Evolutionary conservation across 2,113 vertebrate genomes (phyloP), one percentile per base, ranked within the genome.

Genomic region (Malurus elegans): DNA sequence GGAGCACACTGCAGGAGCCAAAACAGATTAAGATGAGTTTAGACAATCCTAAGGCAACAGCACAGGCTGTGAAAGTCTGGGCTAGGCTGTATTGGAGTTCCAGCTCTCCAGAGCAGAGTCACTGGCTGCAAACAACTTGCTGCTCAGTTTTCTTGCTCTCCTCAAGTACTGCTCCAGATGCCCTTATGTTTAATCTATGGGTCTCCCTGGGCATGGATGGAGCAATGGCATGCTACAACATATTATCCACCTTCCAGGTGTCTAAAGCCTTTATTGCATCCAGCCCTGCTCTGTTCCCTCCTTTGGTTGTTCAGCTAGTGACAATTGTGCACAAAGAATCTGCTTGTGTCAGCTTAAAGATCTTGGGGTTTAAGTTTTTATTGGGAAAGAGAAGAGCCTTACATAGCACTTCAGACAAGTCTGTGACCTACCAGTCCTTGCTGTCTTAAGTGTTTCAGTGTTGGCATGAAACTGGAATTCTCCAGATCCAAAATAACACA

Each of bases 81-180:
- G 12, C 21, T 65, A 32, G 16, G 51, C 29, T 87, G 23, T 47
- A 14, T n/a, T 75, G 58, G 17, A 65, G 28, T 14, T 36, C 4
- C 10, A 70, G 25, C 25, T 70, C 47, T 64, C 18, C 23, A 51
- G 40, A 70, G 4, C 20, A 24, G 31, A 18, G 38, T 45, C 48
- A 19, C 28, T 56, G 19, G 21, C 19, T 16, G 4, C 12, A 54
- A 50, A n/a, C 13, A 72, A 32, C 24, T 8, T 58, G 28, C 50
- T 44, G 5, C 38, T 88, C 44, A 18, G 24, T 51, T 45, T 81
- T 40, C 54, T 53, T 67, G 11, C 20, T 67, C 20, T 53, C 36
- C 42, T 11, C 11, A 6, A 62, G 14, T 24, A n/a, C 12, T 0
- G 0, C 15, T 88, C 18, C 7, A 0, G 0, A 26, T 80, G 62